Evolutionary conservation across 2,888 invertebrate species (phyloP), one percentile per base, ranked within the genome.

Genomic region (Steromphala cineraria): DNA sequence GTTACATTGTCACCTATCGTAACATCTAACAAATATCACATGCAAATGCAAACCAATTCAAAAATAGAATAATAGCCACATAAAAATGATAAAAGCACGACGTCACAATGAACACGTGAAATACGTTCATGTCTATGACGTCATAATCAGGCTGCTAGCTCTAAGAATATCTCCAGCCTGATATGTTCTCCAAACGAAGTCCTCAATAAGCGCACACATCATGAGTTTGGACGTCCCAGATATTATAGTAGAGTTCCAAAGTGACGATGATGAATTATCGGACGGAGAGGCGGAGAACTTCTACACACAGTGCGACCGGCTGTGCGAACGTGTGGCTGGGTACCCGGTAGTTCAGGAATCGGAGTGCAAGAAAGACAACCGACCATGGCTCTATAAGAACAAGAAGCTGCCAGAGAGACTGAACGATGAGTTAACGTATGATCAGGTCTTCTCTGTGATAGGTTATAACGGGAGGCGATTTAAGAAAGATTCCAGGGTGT

Each of bases 401-500:
- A 36, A 24, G 62, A 67, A 78, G 17, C n/a, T 46, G 10, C 17
- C 53, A 13, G 24, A n/a, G 21, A 53, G 21, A n/a, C 10, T 17
- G 7, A 15, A 15, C 17, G 56, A 77, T 52, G 78, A 78, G 28
- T n/a, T 24, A 36, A 52, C 52, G 8, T 67, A 52, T 17, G 67
- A 67, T 31, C 53, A 55, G 28, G 56, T 55, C 2, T 81, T 79
- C 79, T 74, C 67, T 56, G 56, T 81, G 62, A 67, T 75, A 15
- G 78, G 52, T 24, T 52, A 46, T 53, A 71, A 55, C 31, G 79
- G 75, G 21, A 78, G 71, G 31, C 28, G 67, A 15, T 81, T 79
- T 53, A 81, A 81, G 75, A 81, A 81, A 56, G 81, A 81, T 62
- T 77, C 77, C 21, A 53, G 81, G 19, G 62, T 75, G 55, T 81